These are phyloP conservation scores for Drosophila conformis DNA, from an alignment of 2,888 invertebrate genomes.

Conservation along the genomic window DNA sequence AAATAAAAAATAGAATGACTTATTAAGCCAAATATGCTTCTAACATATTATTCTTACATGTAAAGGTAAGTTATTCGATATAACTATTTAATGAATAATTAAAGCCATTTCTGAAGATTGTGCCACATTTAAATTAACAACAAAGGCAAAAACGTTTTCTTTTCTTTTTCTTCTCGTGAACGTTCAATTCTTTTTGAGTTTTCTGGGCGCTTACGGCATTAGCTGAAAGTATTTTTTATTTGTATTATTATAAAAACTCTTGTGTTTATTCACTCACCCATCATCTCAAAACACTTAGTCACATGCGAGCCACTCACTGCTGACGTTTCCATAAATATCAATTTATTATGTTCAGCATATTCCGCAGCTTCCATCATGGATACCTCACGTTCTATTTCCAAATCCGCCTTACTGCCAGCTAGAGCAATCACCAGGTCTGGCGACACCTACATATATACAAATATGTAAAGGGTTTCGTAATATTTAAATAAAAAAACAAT, in stretches of 20 bases:
- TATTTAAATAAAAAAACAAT: background rate
- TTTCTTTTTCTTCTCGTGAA: accelerated
- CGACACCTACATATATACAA: constrained; percentile 2
- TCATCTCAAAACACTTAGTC: constrained; percentile 17
- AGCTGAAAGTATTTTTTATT: constrained; percentile 23
- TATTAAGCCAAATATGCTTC: constrained; percentile 35
- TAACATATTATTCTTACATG: background rate
- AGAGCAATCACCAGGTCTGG: constrained; percentile 32
- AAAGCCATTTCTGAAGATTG: background rate
- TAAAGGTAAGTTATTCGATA: constrained; percentile 4
- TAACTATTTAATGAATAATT: background rate
- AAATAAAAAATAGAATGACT: constrained; percentile 73
- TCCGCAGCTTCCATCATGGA: constrained; percentile 20
- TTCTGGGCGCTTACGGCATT: background rate
- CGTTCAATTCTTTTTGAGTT: background rate
- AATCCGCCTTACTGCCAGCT: constrained; percentile 45
- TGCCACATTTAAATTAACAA: background rate
- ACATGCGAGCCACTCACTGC: constrained; percentile 11
- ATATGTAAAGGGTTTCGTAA: background rate
- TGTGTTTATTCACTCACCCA: constrained; percentile 30
- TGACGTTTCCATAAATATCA: constrained; percentile 47
- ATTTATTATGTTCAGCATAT: constrained; percentile 24
- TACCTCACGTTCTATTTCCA: constrained; percentile 19
- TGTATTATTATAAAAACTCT: background rate
- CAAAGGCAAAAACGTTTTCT: background rate